Percentiles rank a stretch among this genome's conserved stretches.
Evolutionary conservation across 2,113 vertebrate species (phyloP).

Genomic region (Eulemur macaco): DNA sequence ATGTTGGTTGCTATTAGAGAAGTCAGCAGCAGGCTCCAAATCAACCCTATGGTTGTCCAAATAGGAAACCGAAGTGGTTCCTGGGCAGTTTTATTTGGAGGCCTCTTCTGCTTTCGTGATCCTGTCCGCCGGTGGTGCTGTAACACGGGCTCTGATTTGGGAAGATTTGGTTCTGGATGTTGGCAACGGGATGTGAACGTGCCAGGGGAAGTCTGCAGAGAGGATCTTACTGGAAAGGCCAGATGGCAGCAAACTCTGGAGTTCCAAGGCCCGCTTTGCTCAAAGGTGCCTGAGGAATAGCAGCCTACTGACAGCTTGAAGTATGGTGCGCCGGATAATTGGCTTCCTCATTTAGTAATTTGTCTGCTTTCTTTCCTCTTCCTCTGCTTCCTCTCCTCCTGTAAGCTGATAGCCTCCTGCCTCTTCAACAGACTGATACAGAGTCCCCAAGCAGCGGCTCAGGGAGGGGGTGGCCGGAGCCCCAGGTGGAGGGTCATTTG

Average conservation of each 20-base stretch:
- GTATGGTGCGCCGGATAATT: constrained; percentile 82
- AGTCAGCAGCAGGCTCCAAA: constrained; percentile 45
- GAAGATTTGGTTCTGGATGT: constrained; percentile 36
- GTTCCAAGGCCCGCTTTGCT: constrained; percentile 61
- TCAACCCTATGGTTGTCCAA: constrained; percentile 23
- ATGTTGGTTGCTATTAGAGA: background rate
- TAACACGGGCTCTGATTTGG: background rate
- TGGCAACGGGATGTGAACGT: background rate
- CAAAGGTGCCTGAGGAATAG: constrained; percentile 72
- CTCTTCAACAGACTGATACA: constrained; percentile 80
- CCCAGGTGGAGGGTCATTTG: constrained; percentile 44
- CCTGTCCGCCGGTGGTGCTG: background rate
- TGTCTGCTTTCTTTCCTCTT: constrained; percentile 90
- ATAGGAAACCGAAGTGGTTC: constrained; percentile 21
- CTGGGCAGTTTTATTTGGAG: background rate
- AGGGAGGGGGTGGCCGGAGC: constrained; percentile 60
- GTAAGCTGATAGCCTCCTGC: constrained; percentile 89
- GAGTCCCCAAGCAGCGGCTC: constrained; percentile 74
- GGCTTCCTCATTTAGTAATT: constrained; percentile 88
- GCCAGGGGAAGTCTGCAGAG: constrained; percentile 34
- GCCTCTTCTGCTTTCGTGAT: constrained; percentile 22
- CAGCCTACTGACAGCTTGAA: constrained; percentile 78
- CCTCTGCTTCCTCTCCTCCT: constrained; percentile 84
- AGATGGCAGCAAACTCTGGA: constrained; percentile 46
- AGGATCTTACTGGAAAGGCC: constrained; percentile 11